A percentile compares a stretch with the other conserved stretches of the same genome.
Conservation (phyloP, 2,113 vertebrate genomes). For the Phylloscopus whistleri region DNA sequence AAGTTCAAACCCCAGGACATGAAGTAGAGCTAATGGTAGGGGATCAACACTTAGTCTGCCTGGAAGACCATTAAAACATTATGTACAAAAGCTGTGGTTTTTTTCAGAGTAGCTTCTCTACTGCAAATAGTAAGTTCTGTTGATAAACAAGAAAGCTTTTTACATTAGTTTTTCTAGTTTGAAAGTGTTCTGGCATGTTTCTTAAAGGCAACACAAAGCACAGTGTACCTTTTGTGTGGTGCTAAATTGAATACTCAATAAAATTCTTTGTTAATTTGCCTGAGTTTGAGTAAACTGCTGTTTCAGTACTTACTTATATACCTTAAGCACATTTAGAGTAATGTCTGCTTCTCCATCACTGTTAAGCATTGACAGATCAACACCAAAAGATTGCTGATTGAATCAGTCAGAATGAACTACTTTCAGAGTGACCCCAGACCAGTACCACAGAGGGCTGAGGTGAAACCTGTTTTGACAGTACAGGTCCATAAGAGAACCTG, state of each 20-base stretch:
- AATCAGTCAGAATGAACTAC: neutral
- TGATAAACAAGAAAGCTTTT: conserved; percentile 13
- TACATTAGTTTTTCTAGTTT: conserved; percentile 32
- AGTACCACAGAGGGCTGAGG: neutral
- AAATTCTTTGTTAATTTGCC: conserved; percentile 34
- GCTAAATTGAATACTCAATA: conserved; percentile 41
- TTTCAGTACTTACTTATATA: neutral
- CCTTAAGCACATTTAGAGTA: neutral
- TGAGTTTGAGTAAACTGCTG: neutral
- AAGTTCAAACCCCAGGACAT: neutral
- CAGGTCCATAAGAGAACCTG: neutral
- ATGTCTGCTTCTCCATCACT: neutral
- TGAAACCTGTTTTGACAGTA: neutral
- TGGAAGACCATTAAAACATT: neutral
- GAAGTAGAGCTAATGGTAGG: neutral
- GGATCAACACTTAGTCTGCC: neutral
- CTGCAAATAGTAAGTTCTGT: neutral
- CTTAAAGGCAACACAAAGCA: conserved; percentile 34
- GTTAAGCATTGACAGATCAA: neutral
- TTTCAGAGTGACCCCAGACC: neutral
- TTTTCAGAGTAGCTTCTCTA: conserved; percentile 8
- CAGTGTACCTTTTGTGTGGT: conserved; percentile 49
- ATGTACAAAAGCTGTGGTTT: neutral
- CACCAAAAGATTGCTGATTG: neutral
- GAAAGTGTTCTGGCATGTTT: conserved; percentile 9